Evolutionary conservation across 1,140 invertebrate species (phyloP), one percentile per base, ranked within the genome.

Genomic region (Drosophila pallidifrons): DNA sequence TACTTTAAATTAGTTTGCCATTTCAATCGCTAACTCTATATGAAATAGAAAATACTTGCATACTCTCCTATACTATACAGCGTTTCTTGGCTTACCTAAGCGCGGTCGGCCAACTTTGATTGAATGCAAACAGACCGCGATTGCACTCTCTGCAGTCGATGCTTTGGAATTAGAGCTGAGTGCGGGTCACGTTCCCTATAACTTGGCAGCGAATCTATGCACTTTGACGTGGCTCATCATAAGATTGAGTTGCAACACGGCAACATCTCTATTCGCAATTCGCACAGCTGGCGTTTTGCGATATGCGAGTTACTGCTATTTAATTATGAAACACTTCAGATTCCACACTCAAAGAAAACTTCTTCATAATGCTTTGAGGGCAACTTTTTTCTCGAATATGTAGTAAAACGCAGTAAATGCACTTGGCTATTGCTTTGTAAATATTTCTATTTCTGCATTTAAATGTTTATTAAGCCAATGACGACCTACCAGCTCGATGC

Each of bases 381-480:
- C 46, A 63, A 66, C 30, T 32, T 32, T 32, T 79, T 76, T 67
- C 57, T 65, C 20, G 20, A 68, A 67, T 69, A 15, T 15, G 15
- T 15, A 68, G 55, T 52, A 69, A 75, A 72, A 49, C 16, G 41
- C 47, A 64, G 15, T 10, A 15, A 41, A 15, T 32, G 20, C 38
- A 49, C 16, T 58, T 58, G 38, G 46, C 59, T 25, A 75, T 70
- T 75, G 80, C 83, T 66, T 52, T 80, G 83, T 78, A 88, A 87
- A 87, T 87, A 87, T 80, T 88, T 87, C 64, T 70, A 63, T 75
- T 63, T 70, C 65, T 69, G 60, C 79, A 88, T 88, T 87, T 88
- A 80, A 80, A 63, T 66, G 77, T 67, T 88, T 87, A 88, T 88
- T 88, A 86, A 88, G 82, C 82, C 82, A 87, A 55, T 77, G 73